Evolutionary conservation across 2,113 vertebrate genomes (phyloP).

Genomic region (Ictalurus furcatus): DNA sequence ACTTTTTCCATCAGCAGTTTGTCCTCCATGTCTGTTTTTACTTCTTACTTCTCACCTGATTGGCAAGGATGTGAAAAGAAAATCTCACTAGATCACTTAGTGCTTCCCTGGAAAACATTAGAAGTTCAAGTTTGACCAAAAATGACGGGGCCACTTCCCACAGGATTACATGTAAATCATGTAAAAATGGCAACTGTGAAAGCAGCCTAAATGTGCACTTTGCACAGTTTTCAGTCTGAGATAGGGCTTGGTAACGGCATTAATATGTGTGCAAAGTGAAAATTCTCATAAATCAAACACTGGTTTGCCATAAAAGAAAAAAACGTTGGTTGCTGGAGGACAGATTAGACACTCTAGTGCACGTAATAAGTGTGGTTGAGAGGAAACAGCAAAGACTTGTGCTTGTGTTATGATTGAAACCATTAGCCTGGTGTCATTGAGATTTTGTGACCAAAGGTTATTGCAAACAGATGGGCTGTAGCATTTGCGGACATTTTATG

Average conservation of each 20-base stretch:
- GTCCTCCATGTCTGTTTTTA: not conserved
- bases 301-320: not conserved
- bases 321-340: not conserved
- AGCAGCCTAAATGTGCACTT: not conserved
- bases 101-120: not conserved
- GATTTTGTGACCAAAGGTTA: conserved; percentile 35
- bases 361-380: conserved; percentile 15
- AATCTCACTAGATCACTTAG: not conserved
- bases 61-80: not conserved
- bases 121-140: not conserved
- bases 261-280: conserved; percentile 24
- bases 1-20: not conserved
- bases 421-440: conserved; percentile 1
- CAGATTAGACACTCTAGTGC: conserved; percentile 15
- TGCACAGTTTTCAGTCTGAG: not conserved
- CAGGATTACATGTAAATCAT: not conserved
- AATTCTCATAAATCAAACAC: not conserved
- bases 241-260: conserved; percentile 1
- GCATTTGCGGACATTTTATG: conserved; percentile 1
- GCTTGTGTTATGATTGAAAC: not conserved
- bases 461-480: conserved; percentile 35
- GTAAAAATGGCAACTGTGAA: not conserved
- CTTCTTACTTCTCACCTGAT: not conserved
- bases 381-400: not conserved
- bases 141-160: not conserved